These are phyloP conservation scores for Cylloceria caligata DNA, from an alignment of 2,888 invertebrate species.

Conservation along the genomic window DNA sequence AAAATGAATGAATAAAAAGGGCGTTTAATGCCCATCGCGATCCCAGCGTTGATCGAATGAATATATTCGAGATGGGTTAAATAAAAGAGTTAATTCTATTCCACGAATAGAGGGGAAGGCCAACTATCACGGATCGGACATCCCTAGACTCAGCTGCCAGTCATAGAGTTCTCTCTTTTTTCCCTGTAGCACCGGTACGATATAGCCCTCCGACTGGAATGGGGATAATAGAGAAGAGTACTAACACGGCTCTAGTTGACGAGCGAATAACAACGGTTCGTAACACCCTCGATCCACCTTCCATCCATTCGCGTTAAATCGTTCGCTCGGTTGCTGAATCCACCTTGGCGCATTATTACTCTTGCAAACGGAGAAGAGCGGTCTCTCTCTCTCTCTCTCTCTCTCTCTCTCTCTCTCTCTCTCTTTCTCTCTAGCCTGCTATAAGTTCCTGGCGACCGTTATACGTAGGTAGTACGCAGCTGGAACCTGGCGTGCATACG, in stretches of 20 bases:
- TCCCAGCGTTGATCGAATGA: conserved; percentile 3
- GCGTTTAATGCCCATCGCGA: background rate
- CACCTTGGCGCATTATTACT: conserved; percentile 33
- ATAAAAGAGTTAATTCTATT: conserved; percentile 26
- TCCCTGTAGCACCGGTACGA: no score
- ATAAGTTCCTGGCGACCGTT: conserved; percentile 32
- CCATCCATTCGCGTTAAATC: conserved; percentile 56
- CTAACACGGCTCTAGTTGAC: conserved; percentile 14
- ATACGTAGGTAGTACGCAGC: conserved; percentile 14
- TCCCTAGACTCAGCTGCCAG: conserved; percentile 6
- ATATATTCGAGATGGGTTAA: background rate
- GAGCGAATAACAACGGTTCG: conserved; percentile 63
- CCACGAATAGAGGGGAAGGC: background rate
- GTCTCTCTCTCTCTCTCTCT: no score
- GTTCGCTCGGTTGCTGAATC: conserved; percentile 61
- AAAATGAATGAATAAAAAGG: background rate
- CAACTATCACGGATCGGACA: background rate
- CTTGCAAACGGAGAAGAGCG: no score
- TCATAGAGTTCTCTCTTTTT: conserved; percentile 48
- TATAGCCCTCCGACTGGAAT: background rate
- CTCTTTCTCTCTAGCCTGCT: conserved; percentile 5
- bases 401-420: background rate
- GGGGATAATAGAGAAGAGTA: background rate
- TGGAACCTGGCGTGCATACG: conserved; percentile 19
- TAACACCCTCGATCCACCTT: conserved; percentile 58